Base-by-base conservation (phyloP, 2,113 vertebrate genomes). In the Aptenodytes patagonicus region DNA sequence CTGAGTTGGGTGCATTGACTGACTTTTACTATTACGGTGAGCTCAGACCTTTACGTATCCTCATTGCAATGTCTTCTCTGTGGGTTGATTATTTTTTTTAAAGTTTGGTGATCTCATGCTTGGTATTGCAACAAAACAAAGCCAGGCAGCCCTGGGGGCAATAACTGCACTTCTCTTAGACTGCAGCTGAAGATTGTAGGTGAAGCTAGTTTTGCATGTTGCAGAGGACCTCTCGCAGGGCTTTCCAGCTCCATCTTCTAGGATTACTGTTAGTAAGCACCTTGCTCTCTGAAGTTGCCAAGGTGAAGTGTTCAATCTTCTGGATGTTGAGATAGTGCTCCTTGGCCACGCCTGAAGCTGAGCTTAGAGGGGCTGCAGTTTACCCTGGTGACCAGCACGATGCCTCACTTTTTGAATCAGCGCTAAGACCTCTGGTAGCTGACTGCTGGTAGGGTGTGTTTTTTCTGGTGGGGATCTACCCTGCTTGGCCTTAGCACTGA, bases 351-450 rank as follows among this genome's bases (percentile, higher is more conserved):
- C 8, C 18, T 49, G 34, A 6, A 66, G 34, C 38, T 65, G 75
- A 34, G 36, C 11, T 64, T 29, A 11, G 1, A 28, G 36, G 32
- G 57, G 34, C 52, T 75, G 22, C 3, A 0, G 9, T 68, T 46
- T 72, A 22, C 16, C 31, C 31, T 44, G 57, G 11, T 76, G 57
- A 26, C 52, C 9, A 5, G 1, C 3, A 15, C 10, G 29, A 1
- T 34, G 47, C 11, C 31, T 42, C 8, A 0, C 7, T 47, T 21
- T 8, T 21, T 8, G 32, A 17, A 19, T 34, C 15, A 0, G 4
- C 3, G 55, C 14, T 4, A 19, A 61, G 36, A 38, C 32, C 34
- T 54, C 64, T 32, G 22, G 25, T 28, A 29, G 19, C 17, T 55
- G 32, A 1, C 15, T 34, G n/a, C 73, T 46, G 36, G 7, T 2